Evolutionary conservation across 2,888 invertebrate genomes (phyloP), one percentile per base, ranked within the genome.

Genomic region (Entomobrya proxima): DNA sequence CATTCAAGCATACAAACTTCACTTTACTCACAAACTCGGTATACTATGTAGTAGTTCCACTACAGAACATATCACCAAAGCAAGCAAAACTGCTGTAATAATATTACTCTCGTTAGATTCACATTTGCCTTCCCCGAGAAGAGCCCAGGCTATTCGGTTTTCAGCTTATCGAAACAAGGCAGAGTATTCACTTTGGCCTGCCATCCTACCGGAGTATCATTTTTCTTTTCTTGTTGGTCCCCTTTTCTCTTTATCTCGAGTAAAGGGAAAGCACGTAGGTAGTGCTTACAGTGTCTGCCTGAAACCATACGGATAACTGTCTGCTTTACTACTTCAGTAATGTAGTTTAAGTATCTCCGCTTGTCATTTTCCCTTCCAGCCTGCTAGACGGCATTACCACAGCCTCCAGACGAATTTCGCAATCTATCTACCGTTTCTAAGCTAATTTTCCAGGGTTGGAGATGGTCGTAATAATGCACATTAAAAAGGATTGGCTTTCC

Each of bases 91-190:
- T 40, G 13, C 40, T n/a, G 50, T 82, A 76, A 76, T 76, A 55
- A 55, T 55, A 82, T 75, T 64, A 75, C 75, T 75, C 64, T 81
- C 81, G 82, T 82, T 82, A 82, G 74, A 75, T 82, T 75, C 82
- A 24, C 82, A 75, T 82, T 82, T 76, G 52, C 75, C 37, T 24
- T 50, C 7, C 11, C 35, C 21, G 5, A 55, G 32, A 52, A 47
- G 30, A 47, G 18, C 74, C n/a, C n/a, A n/a, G n/a, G n/a, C n/a
- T n/a, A 24, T 52, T 9, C 27, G 21, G 6, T 30, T 55, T 11
- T 3, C 15, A 24, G 67, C 67, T 67, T 67, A 67, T 40, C 67
- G 67, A 21, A 40, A 40, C 21, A 30, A 40, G 13, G 64, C 21
- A 18, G 21, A 35, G 67, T 30, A 67, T 67, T 40, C n/a, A 55